Evolutionary conservation across 2,888 invertebrate genomes (phyloP), one percentile per base, ranked within the genome.

Genomic region (Nomada flava): DNA sequence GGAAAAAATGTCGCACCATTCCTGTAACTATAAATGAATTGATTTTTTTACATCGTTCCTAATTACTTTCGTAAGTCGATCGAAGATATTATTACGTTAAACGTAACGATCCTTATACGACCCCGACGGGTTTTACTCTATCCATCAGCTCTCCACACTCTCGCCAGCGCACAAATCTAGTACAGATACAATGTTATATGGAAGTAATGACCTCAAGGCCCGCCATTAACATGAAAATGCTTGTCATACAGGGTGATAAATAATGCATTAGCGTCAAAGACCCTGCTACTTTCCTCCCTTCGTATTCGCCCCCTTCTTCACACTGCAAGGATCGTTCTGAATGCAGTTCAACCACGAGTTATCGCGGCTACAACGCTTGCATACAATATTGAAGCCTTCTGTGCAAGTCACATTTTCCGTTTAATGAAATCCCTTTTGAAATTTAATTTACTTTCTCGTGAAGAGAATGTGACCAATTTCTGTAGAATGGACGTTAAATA

Each of bases 161-260:
- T 53, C 57, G 20, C 23, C 11, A 13, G 11, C 53, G 57, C 13
- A 23, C 23, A 47, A 42, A 52, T 52, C 65, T 62, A 20, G 20
- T 29, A 59, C 72, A 75, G 79, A 50, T 60, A 59, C 83, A 81
- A 71, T 76, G 79, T 85, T 86, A 85, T 79, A 84, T 71, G 85
- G 79, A 82, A 84, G 88, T 90, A 91, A 90, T 89, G 91, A 89
- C 87, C 87, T 71, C 83, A 69, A 77, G 88, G 80, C 69, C 82
- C 67, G 78, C 84, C 86, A 91, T 91, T 91, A 91, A 91, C 90
- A 91, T 91, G 90, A 91, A 89, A 91, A 91, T 90, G 88, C 91
- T 89, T 89, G 90, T 91, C 90, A 91, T 90, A 90, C 89, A 89
- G 81, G 87, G 86, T 88, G 89, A 91, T 91, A 91, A 91, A 91